Evolutionary conservation across 2,888 invertebrate genomes (phyloP), one percentile per base, ranked within the genome.

Genomic region (Ophion slaviceki): DNA sequence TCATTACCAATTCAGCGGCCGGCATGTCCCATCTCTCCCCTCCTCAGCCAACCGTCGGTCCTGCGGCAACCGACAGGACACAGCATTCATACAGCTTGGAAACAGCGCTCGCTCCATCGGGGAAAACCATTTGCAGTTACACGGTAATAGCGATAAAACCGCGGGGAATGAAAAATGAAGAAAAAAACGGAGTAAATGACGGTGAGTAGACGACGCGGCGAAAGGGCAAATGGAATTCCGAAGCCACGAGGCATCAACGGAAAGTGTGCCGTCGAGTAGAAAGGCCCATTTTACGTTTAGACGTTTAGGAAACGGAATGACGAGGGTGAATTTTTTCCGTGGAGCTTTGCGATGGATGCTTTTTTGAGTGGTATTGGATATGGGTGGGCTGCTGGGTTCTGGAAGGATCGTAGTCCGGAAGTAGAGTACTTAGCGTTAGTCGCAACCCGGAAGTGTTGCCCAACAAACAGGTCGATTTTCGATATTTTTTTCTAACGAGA

Each of bases 1-100:
- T 82, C 85, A 82, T 85, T 82, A 85, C 74, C 82, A 79, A 85
- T 85, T 81, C 85, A 82, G 59, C 53, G 47, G 17, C 53, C 53
- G 74, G 80, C 72, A 76, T 80, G 53, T 70, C 45, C 70, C 70
- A 17, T 75, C 64, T 53, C 40, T 36, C 66, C 57, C 64, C 24
- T 11, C 77, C 45, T 4, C 53, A 3, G 0, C 4, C 17, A 4
- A 5, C 53, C 53, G 53, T 14, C 53, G 53, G 53, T 17, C 53
- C 53, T 14, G 53, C 17, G 53, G 53, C 53, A 53, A 53, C 53
- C 53, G 53, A 53, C 53, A 53, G 53, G 53, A 53, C 53, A 17
- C 53, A 53, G 53, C 53, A 53, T 53, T 11, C 53, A 14, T 53
- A 17, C 4, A 53, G 53, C 53, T 53, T 11, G 53, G 53, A 17